These are phyloP conservation scores for Betta splendens DNA, from an alignment of 2,797 vertebrate species.

Conservation along the genomic window DNA sequence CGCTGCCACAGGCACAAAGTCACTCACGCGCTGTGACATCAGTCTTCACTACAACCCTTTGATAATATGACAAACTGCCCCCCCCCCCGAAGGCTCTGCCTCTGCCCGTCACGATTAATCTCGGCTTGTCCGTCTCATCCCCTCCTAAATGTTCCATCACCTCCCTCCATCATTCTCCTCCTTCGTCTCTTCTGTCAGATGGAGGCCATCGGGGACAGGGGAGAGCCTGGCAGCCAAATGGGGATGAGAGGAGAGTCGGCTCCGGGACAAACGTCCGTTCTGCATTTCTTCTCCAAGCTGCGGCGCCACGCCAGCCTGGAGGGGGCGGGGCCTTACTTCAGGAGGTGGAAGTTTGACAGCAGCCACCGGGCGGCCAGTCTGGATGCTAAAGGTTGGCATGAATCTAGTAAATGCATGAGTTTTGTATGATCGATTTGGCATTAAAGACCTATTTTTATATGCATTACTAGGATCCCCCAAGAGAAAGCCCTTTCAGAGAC, in stretches of 20 bases:
- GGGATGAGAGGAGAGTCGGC: constrained; percentile 58
- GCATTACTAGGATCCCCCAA: constrained; percentile 87
- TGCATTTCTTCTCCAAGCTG: constrained; percentile 92
- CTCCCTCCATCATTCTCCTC: constrained; percentile 23
- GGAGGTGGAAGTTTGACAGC: constrained; percentile 92
- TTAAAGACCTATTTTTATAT: not conserved
- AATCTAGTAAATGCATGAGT: not conserved
- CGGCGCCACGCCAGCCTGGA: constrained; percentile 94
- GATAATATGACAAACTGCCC: constrained; percentile 60
- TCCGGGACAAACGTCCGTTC: constrained; percentile 80
- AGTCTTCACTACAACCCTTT: constrained; percentile 43
- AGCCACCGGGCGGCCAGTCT: constrained; percentile 92
- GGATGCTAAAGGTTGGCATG: constrained; percentile 90
- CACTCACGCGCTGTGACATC: constrained; percentile 44
- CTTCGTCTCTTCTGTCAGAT: constrained; percentile 69
- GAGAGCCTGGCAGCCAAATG: constrained; percentile 42
- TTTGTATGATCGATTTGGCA: too few species aligned
- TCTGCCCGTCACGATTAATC: constrained; percentile 47
- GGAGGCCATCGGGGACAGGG: constrained; percentile 66
- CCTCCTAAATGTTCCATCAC: constrained; percentile 44
- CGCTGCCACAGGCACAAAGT: constrained; percentile 32
- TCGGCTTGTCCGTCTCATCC: constrained; percentile 28
- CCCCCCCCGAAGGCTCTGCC: constrained; percentile 47
- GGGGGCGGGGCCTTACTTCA: constrained; percentile 93
- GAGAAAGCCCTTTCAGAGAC: constrained; percentile 91